These are phyloP conservation scores for Saccopteryx leptura DNA, from an alignment of 2,113 vertebrate genomes.

Conservation along the genomic window DNA sequence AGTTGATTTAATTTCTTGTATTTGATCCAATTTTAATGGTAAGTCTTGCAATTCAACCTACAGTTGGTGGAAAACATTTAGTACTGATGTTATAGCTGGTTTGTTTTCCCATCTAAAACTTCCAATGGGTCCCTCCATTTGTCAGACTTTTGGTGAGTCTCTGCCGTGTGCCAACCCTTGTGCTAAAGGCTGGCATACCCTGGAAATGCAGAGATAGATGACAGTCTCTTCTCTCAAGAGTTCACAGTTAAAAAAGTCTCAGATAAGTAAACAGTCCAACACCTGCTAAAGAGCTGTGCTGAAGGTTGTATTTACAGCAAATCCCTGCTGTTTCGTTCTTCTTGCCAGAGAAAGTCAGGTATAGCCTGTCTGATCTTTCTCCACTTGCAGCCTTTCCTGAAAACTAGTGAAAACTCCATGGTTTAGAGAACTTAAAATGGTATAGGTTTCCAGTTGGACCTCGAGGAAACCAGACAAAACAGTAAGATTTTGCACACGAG, in stretches of 20 bases:
- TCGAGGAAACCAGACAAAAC: not conserved
- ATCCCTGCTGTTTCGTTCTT: not conserved
- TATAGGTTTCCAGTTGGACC: not conserved
- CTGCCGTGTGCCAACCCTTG: not conserved
- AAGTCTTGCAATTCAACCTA: constrained; percentile 48
- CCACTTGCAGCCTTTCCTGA: not conserved
- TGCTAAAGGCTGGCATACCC: not conserved
- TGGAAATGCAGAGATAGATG: not conserved
- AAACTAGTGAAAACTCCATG: not conserved
- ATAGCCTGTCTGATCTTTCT: not conserved
- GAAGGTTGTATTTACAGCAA: not conserved
- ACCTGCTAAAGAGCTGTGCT: not conserved
- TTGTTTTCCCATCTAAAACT: constrained; percentile 46
- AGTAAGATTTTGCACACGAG: constrained; percentile 69
- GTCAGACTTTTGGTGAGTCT: constrained; percentile 22
- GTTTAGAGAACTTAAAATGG: not conserved
- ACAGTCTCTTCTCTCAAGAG: not conserved
- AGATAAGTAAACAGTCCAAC: not conserved
- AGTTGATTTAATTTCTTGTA: constrained; percentile 50
- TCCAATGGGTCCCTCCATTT: not conserved
- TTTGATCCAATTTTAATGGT: constrained; percentile 20
- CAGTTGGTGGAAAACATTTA: constrained; percentile 29
- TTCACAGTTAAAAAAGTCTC: not conserved
- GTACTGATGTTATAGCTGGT: not conserved
- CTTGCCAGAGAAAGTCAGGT: not conserved